Evolutionary conservation across 64 coral and sea anemone species (phyloP), one percentile per base, ranked within the genome.

Genomic region (Stylophora pistillata): DNA sequence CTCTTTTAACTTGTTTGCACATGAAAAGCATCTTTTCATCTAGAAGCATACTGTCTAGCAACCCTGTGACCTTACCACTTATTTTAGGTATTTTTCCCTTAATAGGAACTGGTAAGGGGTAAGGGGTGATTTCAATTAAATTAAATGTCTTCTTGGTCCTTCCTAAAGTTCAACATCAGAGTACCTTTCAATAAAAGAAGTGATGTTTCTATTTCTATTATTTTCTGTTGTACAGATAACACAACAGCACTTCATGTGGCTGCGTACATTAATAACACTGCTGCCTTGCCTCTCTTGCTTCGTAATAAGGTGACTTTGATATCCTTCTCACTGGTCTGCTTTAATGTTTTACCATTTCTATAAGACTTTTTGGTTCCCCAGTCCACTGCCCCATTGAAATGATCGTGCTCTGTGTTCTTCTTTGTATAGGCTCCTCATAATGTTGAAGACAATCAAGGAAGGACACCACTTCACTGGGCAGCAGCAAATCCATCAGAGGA

Each of bases 381-480:
- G 21, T 68, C 5, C 12, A n/a, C 6, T 23, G 10, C 12, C 29
- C 10, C 4, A 56, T n/a, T 10, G 27, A 52, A 56, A 56, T 30
- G 26, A 31, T 27, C 16, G 5, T 31, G 31, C 41, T 23, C 20
- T 74, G 16, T 56, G 26, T 74, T 63, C 12, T 13, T 13, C 41
- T 33, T 59, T 3, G 56, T 63, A 25, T 34, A 92, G 89, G 95
- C 86, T 6, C 91, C 89, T 55, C 76, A 86, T 9, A 84, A 85
- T 58, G 81, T 91, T 32, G 58, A 88, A 62, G 95, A 98, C 58
- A 88, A 94, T 68, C 79, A 94, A 63, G 92, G 95, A 13, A 73
- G 95, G 15, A 94, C 95, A 34, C 65, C 95, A 71, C 79, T 98
- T 54, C 95, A 98, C 53, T 98, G 92, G 95, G 95, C 95, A n/a